Percentiles rank a stretch among this genome's conserved stretches.
phyloP scores from a whole-genome alignment of 1,140 invertebrate species.

The Metaphire vulgaris region DNA sequence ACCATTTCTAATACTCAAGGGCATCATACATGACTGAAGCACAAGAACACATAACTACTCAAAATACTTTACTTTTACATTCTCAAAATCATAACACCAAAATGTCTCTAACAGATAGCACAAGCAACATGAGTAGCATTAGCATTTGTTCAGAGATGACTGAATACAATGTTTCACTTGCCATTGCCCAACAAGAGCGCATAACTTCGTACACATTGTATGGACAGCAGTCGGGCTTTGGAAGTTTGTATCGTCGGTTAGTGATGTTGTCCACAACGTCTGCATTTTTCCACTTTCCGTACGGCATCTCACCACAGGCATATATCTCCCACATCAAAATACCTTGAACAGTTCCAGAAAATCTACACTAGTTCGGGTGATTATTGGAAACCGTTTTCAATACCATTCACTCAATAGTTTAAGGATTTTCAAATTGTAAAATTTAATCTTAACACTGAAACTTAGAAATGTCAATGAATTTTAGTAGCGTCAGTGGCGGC shows the following conservation, averaged over 20 bases:
- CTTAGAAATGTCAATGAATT: not conserved
- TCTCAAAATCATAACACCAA: too few species aligned
- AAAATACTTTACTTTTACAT: too few species aligned
- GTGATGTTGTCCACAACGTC: constrained; percentile 57
- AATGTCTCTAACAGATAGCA: not conserved
- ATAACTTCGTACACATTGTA: constrained; percentile 38
- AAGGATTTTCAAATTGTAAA: not conserved
- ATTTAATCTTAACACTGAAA: not conserved
- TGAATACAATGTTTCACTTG: too few species aligned
- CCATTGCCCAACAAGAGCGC: constrained; percentile 65
- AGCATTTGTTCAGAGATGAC: too few species aligned
- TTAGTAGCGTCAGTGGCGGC: not conserved
- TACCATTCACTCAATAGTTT: not conserved
- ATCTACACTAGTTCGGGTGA: too few species aligned
- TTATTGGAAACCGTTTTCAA: not conserved
- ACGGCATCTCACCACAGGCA: constrained; percentile 45
- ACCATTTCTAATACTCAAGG: too few species aligned
- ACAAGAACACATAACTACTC: too few species aligned
- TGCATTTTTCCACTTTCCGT: constrained; percentile 65
- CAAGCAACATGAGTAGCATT: too few species aligned
- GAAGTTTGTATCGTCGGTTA: constrained; percentile 35
- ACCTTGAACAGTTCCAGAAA: too few species aligned
- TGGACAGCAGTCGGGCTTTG: constrained; percentile 39
- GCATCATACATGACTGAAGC: too few species aligned
- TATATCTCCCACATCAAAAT: constrained; percentile 79